phyloP scores from a whole-genome alignment of 2,888 invertebrate species.

The Lasius fuliginosus region DNA sequence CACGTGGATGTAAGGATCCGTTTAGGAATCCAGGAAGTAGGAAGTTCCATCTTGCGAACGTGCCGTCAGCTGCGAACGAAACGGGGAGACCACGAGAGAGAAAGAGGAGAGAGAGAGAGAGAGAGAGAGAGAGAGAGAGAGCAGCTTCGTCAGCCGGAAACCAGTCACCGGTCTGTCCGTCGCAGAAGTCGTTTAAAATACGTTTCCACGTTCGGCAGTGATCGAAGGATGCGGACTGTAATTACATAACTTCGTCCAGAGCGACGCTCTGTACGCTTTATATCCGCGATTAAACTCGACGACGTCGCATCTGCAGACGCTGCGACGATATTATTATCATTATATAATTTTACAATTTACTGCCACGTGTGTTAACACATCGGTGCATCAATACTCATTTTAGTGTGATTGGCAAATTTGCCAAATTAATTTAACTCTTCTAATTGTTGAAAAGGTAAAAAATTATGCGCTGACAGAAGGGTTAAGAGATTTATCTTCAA shows the following conservation, averaged over 20 bases:
- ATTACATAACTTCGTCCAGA: conserved; percentile 33
- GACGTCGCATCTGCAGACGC: neutral
- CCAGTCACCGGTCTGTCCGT: conserved; percentile 70
- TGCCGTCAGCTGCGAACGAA: conserved; percentile 51
- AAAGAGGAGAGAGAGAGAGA: conserved; percentile 2
- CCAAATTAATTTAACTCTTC: neutral
- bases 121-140: conserved; percentile 30
- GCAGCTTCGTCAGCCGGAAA: conserved; percentile 70
- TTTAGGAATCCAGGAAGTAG: conserved; percentile 57
- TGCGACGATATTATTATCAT: neutral
- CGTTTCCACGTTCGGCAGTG: conserved; percentile 54
- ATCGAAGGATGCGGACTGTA: conserved; percentile 42
- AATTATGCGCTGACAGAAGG: too few relatives aligned
- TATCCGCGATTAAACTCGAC: neutral
- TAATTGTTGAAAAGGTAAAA: too few relatives aligned
- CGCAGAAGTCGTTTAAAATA: conserved; percentile 72
- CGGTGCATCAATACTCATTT: neutral
- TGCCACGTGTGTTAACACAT: neutral
- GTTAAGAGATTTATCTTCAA: too few relatives aligned
- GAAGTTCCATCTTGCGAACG: conserved; percentile 61
- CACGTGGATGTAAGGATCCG: conserved; percentile 9
- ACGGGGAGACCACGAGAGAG: conserved; percentile 28
- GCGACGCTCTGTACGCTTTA: conserved; percentile 21
- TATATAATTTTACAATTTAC: conserved; percentile 12
- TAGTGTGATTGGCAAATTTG: neutral